Percentiles rank a stretch among this genome's conserved stretches.
These are phyloP conservation scores for Nomada ferruginata DNA, from an alignment of 2,888 invertebrate species.

Conservation along the genomic window DNA sequence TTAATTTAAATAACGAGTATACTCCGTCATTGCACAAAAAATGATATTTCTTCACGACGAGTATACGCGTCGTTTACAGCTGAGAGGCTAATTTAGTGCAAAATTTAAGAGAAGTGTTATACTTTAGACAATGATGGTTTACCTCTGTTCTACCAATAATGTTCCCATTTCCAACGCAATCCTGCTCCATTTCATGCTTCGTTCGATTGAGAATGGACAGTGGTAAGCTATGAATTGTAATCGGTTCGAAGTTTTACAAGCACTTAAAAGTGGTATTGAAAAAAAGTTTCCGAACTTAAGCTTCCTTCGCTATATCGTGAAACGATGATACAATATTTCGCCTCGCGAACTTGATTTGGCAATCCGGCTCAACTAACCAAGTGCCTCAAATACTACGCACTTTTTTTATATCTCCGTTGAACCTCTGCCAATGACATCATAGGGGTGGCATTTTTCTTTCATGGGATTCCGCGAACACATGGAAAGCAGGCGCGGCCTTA, in stretches of 20 bases:
- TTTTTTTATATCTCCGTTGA: not conserved
- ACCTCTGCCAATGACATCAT: not conserved
- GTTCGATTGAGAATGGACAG: not conserved
- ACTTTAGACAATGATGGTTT: too few relatives aligned
- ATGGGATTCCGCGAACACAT: constrained; percentile 8
- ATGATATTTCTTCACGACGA: too few relatives aligned
- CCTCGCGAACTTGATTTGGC: not conserved
- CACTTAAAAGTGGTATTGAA: constrained; percentile 12
- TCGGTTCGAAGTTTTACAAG: constrained; percentile 7
- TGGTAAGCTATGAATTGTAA: constrained; percentile 17
- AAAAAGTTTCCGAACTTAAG: constrained; percentile 15
- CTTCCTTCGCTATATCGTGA: not conserved
- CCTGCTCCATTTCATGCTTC: not conserved
- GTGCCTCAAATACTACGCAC: constrained; percentile 17
- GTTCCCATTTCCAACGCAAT: not conserved
- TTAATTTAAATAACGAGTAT: too few relatives aligned
- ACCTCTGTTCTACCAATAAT: too few relatives aligned
- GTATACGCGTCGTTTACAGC: too few relatives aligned
- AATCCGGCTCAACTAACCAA: constrained; percentile 13
- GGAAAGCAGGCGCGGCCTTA: constrained; percentile 9
- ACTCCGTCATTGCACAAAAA: too few relatives aligned
- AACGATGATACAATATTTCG: not conserved
- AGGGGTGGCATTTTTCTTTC: not conserved
- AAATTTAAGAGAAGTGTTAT: too few relatives aligned
- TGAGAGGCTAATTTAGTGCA: too few relatives aligned